Evolutionary conservation across 2,888 invertebrate species (phyloP).

Genomic region (Drosophila peninsularis): DNA sequence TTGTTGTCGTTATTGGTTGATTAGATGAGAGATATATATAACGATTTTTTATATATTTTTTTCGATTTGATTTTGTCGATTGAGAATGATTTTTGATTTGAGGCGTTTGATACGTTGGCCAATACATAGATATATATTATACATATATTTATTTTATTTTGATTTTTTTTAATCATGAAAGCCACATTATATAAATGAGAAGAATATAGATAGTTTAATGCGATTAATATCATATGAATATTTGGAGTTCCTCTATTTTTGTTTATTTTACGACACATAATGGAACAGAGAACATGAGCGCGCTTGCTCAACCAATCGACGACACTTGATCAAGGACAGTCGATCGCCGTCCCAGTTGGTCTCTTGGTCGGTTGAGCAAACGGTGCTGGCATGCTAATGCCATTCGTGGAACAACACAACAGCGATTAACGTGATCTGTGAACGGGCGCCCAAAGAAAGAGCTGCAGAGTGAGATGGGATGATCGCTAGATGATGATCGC

Average conservation of each 20-base stretch:
- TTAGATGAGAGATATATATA: slow-evolving; percentile 24
- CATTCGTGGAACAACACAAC: slow-evolving; percentile 52
- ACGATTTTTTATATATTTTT: slow-evolving; percentile 5
- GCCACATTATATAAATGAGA: slow-evolving; percentile 62
- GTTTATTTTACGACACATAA: slow-evolving; percentile 46
- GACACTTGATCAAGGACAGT: slow-evolving; percentile 6
- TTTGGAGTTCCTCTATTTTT: slow-evolving; percentile 9
- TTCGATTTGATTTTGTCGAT: slow-evolving; percentile 22
- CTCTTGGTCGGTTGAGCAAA: slow-evolving; percentile 8
- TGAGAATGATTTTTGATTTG: slow-evolving; percentile 27
- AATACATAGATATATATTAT: slow-evolving; percentile 35
- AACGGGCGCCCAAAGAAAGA: slow-evolving; percentile 45
- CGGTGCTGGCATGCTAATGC: slow-evolving; percentile 11
- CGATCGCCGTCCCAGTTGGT: too few relatives aligned
- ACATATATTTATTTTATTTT: slow-evolving; percentile 3
- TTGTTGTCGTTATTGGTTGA: slow-evolving; percentile 54
- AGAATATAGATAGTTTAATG: slow-evolving; percentile 63
- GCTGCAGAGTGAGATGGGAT: slow-evolving; percentile 49
- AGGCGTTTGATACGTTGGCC: slow-evolving; percentile 58
- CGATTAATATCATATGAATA: slow-evolving; percentile 59
- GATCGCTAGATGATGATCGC: slow-evolving; percentile 35
- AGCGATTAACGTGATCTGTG: slow-evolving; percentile 65
- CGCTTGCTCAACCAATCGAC: slow-evolving; percentile 33
- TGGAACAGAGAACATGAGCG: slow-evolving; percentile 43
- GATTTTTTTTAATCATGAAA: slow-evolving; percentile 48